phyloP scores from a whole-genome alignment of 2,797 vertebrate genomes.

The Chloroceryle amazona region DNA sequence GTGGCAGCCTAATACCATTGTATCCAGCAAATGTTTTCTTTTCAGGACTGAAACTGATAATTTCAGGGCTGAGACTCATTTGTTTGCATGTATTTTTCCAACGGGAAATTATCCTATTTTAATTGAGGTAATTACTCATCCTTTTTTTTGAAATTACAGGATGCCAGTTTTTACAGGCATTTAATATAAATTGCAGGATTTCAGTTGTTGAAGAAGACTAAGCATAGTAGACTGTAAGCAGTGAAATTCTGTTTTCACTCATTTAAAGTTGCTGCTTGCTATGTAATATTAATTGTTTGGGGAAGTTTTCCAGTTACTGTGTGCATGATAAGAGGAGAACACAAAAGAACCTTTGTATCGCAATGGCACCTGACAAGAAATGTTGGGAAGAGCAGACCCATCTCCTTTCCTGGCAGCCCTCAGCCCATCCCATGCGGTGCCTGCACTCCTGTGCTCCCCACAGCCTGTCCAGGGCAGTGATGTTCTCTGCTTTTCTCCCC shows the following conservation, averaged over 20 bases:
- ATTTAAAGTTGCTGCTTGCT: not conserved
- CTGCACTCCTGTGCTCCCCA: too few species aligned
- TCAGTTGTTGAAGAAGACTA: not conserved
- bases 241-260: not conserved
- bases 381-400: not conserved
- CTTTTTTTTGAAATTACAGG: not conserved
- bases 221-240: not conserved
- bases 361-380: rapidly evolving
- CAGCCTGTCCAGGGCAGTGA: too few species aligned
- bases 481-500: too few species aligned
- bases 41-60: not conserved
- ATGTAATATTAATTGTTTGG: not conserved
- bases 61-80: not conserved
- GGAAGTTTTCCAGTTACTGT: not conserved
- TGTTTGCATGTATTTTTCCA: not conserved
- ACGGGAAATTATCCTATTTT: not conserved
- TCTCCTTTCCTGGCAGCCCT: not conserved
- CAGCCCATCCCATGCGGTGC: not conserved
- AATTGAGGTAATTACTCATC: not conserved
- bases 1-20: not conserved
- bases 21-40: not conserved
- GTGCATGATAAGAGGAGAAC: not conserved
- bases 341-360: not conserved
- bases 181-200: not conserved
- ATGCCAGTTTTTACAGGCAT: not conserved